phyloP scores from a whole-genome alignment of 2,888 invertebrate species.

The Nomada fucata region DNA sequence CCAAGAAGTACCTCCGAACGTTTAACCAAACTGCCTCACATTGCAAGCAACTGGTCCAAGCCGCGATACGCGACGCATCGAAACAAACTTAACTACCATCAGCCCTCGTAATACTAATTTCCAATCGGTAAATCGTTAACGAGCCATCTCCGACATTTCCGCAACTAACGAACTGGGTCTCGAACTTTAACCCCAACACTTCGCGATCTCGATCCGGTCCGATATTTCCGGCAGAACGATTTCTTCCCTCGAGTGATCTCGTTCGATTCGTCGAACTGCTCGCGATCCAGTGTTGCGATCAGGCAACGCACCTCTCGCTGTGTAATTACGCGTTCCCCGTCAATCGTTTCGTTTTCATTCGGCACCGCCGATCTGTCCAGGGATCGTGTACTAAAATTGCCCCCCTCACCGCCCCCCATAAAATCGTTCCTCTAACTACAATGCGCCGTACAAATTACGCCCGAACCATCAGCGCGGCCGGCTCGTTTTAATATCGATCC shows the following conservation, averaged over 20 bases:
- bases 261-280: background rate
- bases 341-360: constrained; percentile 43
- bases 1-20: too few species aligned
- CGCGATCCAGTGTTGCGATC: background rate
- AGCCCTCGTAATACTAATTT: too few species aligned
- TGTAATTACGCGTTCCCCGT: constrained; percentile 41
- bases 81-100: too few species aligned
- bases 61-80: too few species aligned
- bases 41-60: too few species aligned
- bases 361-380: constrained; percentile 28
- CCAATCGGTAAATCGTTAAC: too few species aligned
- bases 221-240: constrained; percentile 17
- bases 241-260: background rate
- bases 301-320: background rate
- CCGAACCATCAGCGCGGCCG: constrained; percentile 20
- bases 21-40: too few species aligned
- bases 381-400: constrained; percentile 50
- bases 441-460: constrained; percentile 47
- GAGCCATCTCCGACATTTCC: too few species aligned
- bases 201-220: too few species aligned
- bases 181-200: too few species aligned
- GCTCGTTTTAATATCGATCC: constrained; percentile 39
- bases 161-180: too few species aligned
- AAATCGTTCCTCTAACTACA: constrained; percentile 45
- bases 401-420: background rate